Evolutionary conservation across 2,888 invertebrate genomes (phyloP), one percentile per base, ranked within the genome.

Genomic region (Leptinotarsa juncta): DNA sequence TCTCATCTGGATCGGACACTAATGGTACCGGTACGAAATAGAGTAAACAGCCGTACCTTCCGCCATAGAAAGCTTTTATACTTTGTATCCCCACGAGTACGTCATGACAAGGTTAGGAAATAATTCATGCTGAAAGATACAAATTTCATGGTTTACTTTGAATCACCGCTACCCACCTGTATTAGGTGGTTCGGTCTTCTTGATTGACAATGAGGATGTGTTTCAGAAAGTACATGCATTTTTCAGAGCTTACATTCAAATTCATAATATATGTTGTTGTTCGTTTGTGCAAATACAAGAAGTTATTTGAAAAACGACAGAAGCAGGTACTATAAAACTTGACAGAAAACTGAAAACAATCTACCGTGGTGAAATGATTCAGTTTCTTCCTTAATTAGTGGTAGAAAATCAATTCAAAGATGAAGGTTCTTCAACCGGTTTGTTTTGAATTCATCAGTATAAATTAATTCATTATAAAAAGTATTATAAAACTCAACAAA

Each of bases 1-100:
- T 79, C 80, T 83, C 85, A 85, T 85, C 70, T 75, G 78, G 70
- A 75, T 72, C 72, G 62, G 70, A 69, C 81, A 82, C 81, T 79
- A 78, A 70, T 76, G 72, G 74, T 70, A 75, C 72, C 76, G 73
- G 74, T 75, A 78, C 75, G 71, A 79, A 82, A 83, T 83, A 82
- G 82, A 80, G 80, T 84, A 84, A 84, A 84, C 83, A 84, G 83
- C 83, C 84, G 80, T 81, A 77, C 83, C 83, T 82, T 76, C 60
- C 72, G 72, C 78, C 74, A 78, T 80, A 77, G 80, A 79, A 77
- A 82, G 82, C 81, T 84, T 84, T 81, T 84, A 84, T 84, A 84
- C 82, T 80, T 81, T 80, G 80, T 73, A 81, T 84, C 84, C 84
- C 84, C 84, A 84, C 84, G 79, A 81, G 78, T 65, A 73, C 65